phyloP scores from a whole-genome alignment of 2,797 vertebrate species.

The Brachyrhaphis roseni region DNA sequence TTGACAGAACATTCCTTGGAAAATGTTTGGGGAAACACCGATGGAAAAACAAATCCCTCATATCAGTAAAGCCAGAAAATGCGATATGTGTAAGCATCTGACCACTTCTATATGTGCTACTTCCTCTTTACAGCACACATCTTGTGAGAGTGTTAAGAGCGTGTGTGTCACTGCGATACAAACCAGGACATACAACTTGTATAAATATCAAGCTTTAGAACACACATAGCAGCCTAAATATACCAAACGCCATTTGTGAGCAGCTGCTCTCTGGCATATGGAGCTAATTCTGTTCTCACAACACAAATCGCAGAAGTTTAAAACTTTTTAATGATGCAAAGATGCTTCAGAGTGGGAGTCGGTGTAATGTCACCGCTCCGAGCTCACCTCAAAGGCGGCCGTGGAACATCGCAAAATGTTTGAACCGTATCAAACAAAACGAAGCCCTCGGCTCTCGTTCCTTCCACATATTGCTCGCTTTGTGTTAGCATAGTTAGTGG shows the following conservation, averaged over 20 bases:
- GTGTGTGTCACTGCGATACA: neutral
- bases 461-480: slow-evolving; percentile 33
- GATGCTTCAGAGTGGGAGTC: slow-evolving; percentile 16
- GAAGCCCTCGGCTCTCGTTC: slow-evolving; percentile 22
- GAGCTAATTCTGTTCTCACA: neutral
- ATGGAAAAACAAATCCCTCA: no score
- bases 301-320: slow-evolving; percentile 8
- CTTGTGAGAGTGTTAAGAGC: neutral
- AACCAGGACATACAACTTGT: neutral
- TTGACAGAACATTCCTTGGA: no score
- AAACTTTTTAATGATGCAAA: slow-evolving; percentile 26
- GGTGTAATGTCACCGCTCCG: slow-evolving; percentile 15
- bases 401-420: slow-evolving; percentile 18
- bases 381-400: slow-evolving; percentile 33
- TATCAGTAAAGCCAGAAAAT: neutral
- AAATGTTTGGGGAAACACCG: no score
- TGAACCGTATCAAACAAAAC: slow-evolving; percentile 35
- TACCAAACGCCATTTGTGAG: neutral
- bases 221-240: neutral
- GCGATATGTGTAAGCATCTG: neutral
- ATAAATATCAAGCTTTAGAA: neutral
- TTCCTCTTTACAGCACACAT: neutral
- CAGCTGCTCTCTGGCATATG: neutral
- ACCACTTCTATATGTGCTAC: neutral
- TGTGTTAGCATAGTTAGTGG: slow-evolving; percentile 3